Conservation (phyloP, 2,797 vertebrate species). For the Myripristis jacobus region DNA sequence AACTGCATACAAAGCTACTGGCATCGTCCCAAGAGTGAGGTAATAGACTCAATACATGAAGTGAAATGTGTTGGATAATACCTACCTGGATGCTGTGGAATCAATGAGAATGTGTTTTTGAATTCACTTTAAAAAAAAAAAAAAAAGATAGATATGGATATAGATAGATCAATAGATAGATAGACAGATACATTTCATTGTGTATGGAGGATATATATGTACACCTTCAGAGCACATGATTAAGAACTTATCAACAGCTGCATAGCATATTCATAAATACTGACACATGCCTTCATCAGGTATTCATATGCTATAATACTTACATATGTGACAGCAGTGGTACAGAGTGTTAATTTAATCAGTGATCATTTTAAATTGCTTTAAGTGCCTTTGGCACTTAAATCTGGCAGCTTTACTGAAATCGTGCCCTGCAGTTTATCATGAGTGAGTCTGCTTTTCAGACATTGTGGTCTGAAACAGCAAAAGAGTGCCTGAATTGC, state of each 20-base stretch:
- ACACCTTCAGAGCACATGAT: neutral
- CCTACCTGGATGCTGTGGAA: neutral
- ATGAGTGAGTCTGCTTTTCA: too few species aligned
- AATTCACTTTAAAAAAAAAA: neutral
- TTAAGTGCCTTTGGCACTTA: too few species aligned
- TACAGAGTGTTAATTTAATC: too few species aligned
- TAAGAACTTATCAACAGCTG: neutral
- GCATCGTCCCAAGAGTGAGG: conserved; percentile 31
- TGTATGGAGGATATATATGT: too few species aligned
- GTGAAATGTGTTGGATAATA: conserved; percentile 18
- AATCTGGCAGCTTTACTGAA: too few species aligned
- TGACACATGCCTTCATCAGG: neutral
- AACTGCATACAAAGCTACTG: conserved; percentile 50
- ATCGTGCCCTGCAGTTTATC: too few species aligned
- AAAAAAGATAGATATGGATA: neutral
- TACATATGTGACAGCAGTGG: too few species aligned
- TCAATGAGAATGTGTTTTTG: conserved; percentile 2
- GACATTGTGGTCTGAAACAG: too few species aligned
- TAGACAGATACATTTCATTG: too few species aligned
- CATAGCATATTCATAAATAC: neutral
- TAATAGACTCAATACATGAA: conserved; percentile 54
- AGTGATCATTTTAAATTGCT: too few species aligned
- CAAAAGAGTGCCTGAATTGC: too few species aligned
- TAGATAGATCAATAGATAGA: too few species aligned
- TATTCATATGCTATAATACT: neutral